Base-by-base conservation (phyloP, 2,113 vertebrate genomes). In the Passer montanus region DNA sequence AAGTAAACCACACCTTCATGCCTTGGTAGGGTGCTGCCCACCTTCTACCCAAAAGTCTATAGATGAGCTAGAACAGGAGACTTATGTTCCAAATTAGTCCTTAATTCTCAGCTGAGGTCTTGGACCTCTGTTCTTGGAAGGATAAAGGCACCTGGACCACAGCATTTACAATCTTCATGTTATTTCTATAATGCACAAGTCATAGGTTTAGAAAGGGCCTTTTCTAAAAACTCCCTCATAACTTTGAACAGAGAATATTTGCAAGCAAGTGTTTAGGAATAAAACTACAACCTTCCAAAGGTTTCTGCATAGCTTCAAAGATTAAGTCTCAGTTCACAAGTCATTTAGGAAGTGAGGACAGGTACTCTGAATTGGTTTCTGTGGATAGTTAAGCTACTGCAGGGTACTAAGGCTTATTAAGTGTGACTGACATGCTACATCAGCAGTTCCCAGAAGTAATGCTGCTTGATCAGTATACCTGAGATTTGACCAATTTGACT, bases 401-500 rank as follows among this genome's bases (percentile, higher is more conserved):
- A 70, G 43, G 33, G 16, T 43, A 52, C 30, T 69, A 66, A 73
- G 52, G 39, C 23, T 82, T 72, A 56, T 37, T 76, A 85, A 16
- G 28, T 49, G 53, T 93, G 69, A 58, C 67, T 86, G 64, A 81
- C 76, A 35, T 60, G 70, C 64, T 88, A 81, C 6, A 5, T 77
- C 83, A 86, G 59, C 80, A 80, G 43, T 41, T 90, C 93, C 63
- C 89, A 70, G 39, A 76, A 63, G 67, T 90, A 90, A 77, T 67
- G 70, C 62, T 93, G 64, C 73, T 90, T 70, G 39, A 92, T 85
- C 52, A 59, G 52, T 80, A 59, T 60, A 90, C 55, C 50, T 86
- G 52, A 68, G 94, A 77, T 92, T 84, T 80, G 69, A 81, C 60
- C 56, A 77, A 11, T 86, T 94, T 86, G 78, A 44, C 68, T 89